Percentiles rank a stretch among this genome's conserved stretches.
phyloP scores from a whole-genome alignment of 1,140 invertebrate genomes.

The Eumeta japonica region DNA sequence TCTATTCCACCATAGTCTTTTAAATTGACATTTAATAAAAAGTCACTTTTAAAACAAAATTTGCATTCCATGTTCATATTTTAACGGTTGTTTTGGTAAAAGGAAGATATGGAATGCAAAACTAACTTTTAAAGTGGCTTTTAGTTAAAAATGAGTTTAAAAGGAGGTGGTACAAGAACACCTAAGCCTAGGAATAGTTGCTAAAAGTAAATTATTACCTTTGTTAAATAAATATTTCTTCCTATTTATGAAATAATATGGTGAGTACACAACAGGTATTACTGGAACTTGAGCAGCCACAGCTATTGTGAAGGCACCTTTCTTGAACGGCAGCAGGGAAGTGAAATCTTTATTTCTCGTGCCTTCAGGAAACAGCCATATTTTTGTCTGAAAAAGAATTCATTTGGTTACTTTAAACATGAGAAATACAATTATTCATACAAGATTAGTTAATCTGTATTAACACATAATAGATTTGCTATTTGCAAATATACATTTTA shows the following conservation, averaged over 20 bases:
- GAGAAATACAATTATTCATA: no score
- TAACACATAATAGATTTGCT: not conserved
- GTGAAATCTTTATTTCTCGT: conserved; percentile 55
- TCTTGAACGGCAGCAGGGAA: conserved; percentile 63
- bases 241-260: conserved; percentile 60
- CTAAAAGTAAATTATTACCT: conserved; percentile 23
- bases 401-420: not conserved
- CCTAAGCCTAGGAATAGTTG: no score
- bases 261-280: conserved; percentile 70
- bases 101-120: no score
- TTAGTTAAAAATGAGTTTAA: no score
- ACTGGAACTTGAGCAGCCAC: conserved; percentile 70
- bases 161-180: no score
- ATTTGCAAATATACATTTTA: no score
- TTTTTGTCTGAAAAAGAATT: conserved; percentile 58
- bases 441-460: not conserved
- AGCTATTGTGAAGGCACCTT: conserved; percentile 76
- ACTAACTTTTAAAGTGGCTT: no score
- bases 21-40: no score
- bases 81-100: no score
- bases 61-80: no score
- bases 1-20: no score
- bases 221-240: conserved; percentile 49
- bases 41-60: no score
- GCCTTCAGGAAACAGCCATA: conserved; percentile 68